Evolutionary conservation across 2,113 vertebrate genomes (phyloP).

Genomic region (Scytalopus superciliaris): DNA sequence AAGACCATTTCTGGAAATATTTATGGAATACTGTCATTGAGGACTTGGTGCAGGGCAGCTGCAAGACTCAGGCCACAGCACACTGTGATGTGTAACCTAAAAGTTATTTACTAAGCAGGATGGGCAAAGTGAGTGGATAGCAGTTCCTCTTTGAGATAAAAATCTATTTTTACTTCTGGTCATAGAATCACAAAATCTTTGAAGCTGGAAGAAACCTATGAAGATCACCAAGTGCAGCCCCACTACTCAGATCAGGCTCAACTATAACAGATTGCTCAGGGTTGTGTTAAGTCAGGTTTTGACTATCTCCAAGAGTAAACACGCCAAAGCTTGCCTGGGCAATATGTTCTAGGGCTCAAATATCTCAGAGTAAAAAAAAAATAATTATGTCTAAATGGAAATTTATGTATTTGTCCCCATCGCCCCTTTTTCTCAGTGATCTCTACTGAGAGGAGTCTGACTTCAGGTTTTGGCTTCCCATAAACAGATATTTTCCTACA

Average conservation of each 20-base stretch:
- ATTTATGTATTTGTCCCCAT: neutral
- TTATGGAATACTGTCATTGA: neutral
- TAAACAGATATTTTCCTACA: neutral
- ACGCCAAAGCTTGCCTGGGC: neutral
- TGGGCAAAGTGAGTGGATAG: neutral
- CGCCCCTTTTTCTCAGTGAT: neutral
- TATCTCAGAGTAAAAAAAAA: neutral
- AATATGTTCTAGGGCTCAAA: rapidly evolving
- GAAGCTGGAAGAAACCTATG: neutral
- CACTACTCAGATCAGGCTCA: neutral
- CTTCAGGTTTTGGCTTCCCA: neutral
- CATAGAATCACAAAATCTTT: neutral
- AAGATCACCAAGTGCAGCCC: neutral
- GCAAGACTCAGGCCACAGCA: neutral
- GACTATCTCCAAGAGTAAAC: neutral
- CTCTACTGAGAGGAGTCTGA: neutral
- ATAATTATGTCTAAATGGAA: neutral
- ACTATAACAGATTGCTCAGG: neutral
- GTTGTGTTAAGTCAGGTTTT: neutral
- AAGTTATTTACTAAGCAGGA: neutral
- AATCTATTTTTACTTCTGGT: neutral
- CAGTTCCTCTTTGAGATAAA: neutral
- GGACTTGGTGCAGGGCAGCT: neutral
- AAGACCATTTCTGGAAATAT: neutral
- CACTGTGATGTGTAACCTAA: neutral